Evolutionary conservation across 1,140 invertebrate genomes (phyloP).

Genomic region (Spodoptera litura): DNA sequence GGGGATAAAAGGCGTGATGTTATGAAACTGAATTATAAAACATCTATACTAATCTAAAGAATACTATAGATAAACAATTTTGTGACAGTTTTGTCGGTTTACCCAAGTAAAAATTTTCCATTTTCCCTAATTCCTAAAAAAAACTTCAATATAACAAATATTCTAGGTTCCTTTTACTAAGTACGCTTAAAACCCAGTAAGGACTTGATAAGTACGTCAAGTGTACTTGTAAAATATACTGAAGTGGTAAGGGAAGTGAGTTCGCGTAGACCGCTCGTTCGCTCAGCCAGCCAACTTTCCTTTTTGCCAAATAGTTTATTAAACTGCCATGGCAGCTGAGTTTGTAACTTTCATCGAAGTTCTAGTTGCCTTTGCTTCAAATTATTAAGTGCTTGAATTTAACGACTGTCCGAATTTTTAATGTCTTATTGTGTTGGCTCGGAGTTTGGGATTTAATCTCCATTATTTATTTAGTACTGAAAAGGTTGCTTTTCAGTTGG

Average conservation of each 20-base stretch:
- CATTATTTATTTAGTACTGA: too few relatives aligned
- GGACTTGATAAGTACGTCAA: constrained; percentile 8
- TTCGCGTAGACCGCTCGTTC: constrained; percentile 12
- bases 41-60: too few relatives aligned
- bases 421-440: neutral
- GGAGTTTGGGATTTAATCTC: neutral
- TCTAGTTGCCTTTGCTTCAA: constrained; percentile 12
- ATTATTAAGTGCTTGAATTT: constrained; percentile 41
- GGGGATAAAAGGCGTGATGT: too few relatives aligned
- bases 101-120: neutral
- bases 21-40: too few relatives aligned
- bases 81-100: too few relatives aligned
- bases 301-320: constrained; percentile 32
- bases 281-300: constrained; percentile 8
- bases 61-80: too few relatives aligned
- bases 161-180: constrained; percentile 3
- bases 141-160: neutral
- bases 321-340: neutral
- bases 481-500: too few relatives aligned
- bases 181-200: constrained; percentile 22
- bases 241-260: constrained; percentile 5
- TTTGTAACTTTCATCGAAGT: constrained; percentile 12
- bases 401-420: neutral
- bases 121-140: neutral
- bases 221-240: constrained; percentile 11